phyloP scores from a whole-genome alignment of 2,113 vertebrate species.

The Platichthys stellatus region DNA sequence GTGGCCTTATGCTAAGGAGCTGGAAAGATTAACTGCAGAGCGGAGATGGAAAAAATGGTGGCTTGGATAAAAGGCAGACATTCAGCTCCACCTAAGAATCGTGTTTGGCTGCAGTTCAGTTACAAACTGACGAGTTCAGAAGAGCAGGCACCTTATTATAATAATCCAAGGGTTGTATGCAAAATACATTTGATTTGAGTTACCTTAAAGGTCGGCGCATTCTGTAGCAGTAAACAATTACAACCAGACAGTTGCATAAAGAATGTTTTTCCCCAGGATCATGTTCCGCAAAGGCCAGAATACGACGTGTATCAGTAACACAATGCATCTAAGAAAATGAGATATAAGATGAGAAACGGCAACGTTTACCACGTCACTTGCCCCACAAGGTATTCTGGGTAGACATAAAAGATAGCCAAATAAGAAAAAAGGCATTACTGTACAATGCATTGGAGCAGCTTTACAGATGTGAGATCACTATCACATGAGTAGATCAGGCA shows the following conservation, averaged over 20 bases:
- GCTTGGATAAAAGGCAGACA: conserved; percentile 55
- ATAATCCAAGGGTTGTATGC: conserved; percentile 16
- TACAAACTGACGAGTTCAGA: conserved; percentile 30
- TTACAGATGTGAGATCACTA: conserved; percentile 59
- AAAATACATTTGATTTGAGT: conserved; percentile 12
- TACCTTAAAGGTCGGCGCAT: conserved; percentile 15
- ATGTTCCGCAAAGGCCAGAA: neutral
- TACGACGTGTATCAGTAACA: conserved; percentile 7
- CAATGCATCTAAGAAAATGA: conserved; percentile 10
- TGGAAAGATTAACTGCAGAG: conserved; percentile 72
- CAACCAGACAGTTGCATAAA: conserved; percentile 9
- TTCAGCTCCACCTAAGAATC: conserved; percentile 25
- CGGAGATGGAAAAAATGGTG: conserved; percentile 62
- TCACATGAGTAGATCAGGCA: conserved; percentile 52
- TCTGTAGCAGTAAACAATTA: conserved; percentile 7
- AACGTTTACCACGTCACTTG: conserved; percentile 22
- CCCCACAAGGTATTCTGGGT: conserved; percentile 26
- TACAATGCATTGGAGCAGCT: conserved; percentile 33
- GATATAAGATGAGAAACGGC: neutral
- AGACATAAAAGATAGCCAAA: conserved; percentile 1
- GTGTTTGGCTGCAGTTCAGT: conserved; percentile 32
- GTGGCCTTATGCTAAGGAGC: conserved; percentile 76
- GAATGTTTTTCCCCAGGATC: conserved; percentile 1
- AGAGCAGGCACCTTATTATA: conserved; percentile 34
- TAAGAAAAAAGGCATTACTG: conserved; percentile 11